These are phyloP conservation scores for Damaliscus lunatus DNA, from an alignment of 2,113 vertebrate genomes.

Conservation along the genomic window DNA sequence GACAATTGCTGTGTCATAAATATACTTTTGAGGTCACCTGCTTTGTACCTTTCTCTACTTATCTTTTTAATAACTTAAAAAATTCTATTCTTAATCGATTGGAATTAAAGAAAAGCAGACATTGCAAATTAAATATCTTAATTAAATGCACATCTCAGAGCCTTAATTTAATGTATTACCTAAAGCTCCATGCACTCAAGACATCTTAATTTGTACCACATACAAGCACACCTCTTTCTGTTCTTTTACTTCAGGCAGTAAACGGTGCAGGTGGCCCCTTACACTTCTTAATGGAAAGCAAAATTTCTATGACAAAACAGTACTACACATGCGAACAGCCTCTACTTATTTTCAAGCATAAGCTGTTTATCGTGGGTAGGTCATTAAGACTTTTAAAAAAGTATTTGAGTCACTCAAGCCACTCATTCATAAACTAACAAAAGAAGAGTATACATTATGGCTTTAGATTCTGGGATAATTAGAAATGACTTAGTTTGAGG, in stretches of 20 bases:
- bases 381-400: not conserved
- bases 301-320: not conserved
- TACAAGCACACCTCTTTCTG: not conserved
- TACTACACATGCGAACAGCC: not conserved
- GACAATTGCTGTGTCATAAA: not conserved
- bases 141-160: slow-evolving; percentile 68
- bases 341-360: not conserved
- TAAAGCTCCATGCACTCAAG: slow-evolving; percentile 56
- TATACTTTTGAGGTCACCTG: not conserved
- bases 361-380: not conserved
- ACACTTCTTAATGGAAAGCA: not conserved
- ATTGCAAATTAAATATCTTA: slow-evolving; percentile 69
- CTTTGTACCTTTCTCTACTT: not conserved
- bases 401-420: not conserved
- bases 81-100: slow-evolving; percentile 63
- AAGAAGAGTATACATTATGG: slow-evolving; percentile 29
- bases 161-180: slow-evolving; percentile 65
- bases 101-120: slow-evolving; percentile 55
- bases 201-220: slow-evolving; percentile 56
- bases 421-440: not conserved
- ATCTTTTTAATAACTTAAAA: slow-evolving; percentile 4
- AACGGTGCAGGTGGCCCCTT: not conserved
- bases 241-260: not conserved
- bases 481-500: slow-evolving; percentile 64
- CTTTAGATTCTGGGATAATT: slow-evolving; percentile 70